These are phyloP conservation scores for Drosophila mimetica DNA, from an alignment of 2,888 invertebrate species.

Conservation along the genomic window DNA sequence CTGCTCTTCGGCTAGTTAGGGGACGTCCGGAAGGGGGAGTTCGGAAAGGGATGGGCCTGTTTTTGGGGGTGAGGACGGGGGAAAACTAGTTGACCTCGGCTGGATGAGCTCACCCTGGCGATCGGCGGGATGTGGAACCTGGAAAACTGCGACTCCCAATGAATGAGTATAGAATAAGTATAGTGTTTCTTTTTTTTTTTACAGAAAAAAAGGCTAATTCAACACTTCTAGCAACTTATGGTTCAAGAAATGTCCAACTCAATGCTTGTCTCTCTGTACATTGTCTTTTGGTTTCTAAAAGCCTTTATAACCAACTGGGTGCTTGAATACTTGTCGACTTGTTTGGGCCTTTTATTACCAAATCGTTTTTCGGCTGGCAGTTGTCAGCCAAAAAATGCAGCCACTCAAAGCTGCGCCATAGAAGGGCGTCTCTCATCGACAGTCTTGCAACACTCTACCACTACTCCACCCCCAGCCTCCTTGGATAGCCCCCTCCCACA, in stretches of 20 bases:
- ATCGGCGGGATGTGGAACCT: slow-evolving; percentile 49
- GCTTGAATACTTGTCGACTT: slow-evolving; percentile 27
- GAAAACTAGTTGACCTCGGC: slow-evolving; percentile 56
- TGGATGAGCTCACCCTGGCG: slow-evolving; percentile 61
- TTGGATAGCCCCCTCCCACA: slow-evolving; percentile 2
- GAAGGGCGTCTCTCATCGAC: slow-evolving; percentile 59
- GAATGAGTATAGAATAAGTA: slow-evolving; percentile 61
- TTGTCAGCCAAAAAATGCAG: slow-evolving; percentile 66
- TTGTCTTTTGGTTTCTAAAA: slow-evolving; percentile 17
- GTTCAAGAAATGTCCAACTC: too few species aligned
- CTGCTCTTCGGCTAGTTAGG: slow-evolving; percentile 24
- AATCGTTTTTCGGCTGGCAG: slow-evolving; percentile 62
- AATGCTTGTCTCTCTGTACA: too few species aligned
- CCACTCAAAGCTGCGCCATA: slow-evolving; percentile 33
- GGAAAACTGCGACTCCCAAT: slow-evolving; percentile 36
- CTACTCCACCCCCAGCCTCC: not conserved
- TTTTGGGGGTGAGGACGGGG: slow-evolving; percentile 6
- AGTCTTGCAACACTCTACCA: slow-evolving; percentile 8
- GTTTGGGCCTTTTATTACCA: slow-evolving; percentile 61
- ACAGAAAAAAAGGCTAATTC: too few species aligned
- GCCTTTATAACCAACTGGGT: slow-evolving; percentile 19
- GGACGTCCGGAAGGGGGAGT: slow-evolving; percentile 3
- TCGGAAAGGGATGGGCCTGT: slow-evolving; percentile 22
- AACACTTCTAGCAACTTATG: too few species aligned
- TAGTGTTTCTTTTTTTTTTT: not conserved